Evolutionary conservation across 2,797 vertebrate species (phyloP), one percentile per base, ranked within the genome.

Genomic region (Ctenochaetus hawaiiensis): DNA sequence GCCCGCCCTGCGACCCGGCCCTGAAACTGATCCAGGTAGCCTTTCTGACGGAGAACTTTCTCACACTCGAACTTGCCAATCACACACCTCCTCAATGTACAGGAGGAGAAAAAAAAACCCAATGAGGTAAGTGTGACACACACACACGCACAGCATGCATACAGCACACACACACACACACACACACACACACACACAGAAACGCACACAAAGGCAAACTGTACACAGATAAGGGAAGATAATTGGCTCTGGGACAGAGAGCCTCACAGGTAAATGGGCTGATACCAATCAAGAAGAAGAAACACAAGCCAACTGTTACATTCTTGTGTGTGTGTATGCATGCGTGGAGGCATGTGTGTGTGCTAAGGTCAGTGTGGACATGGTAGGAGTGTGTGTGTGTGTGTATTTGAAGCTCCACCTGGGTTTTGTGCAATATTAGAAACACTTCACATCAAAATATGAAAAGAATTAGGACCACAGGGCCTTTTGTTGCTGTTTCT

Each of bases 1-100:
- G 72, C 85, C 87, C 41, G 56, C 77, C 75, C 84, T 57, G 47
- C 60, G 53, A 91, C 88, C 89, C 81, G 45, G 84, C 91, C 92
- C 91, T 94, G 94, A 94, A 95, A 94, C 86, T 79, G 91, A 96
- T 94, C 92, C 92, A 87, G 85, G 82, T 93, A 78, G 75, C 62
- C 81, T 93, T 94, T 92, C 91, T 91, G 77, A 76, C 13, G 9
- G 70, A 80, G 81, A 89, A 91, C 81, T 94, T 95, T 95, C 94
- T 95, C 94, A 95, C 94, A 95, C 93, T 94, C 85, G 43, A 22
- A 85, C 67, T 83, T 85, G 92, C 84, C 89, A 90, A 78, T 89
- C 90, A 86, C 63, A 87, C 89, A 89, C 80, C 70, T 83, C 64
- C 71, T 54, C 12, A 6, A 49, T 5, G 45, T 13, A 39, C 22